Evolutionary conservation across 1,140 invertebrate genomes (phyloP).

Genomic region (Apis mellifera): Amel_HAv3.1 CM009940.2:8767501-8768000

Average conservation of each 20-base stretch:
- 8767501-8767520: too few relatives aligned
- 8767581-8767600: constrained; percentile 49
- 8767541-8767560: background rate
- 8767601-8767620: constrained; percentile 61
- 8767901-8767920: background rate
- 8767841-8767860: too few relatives aligned
- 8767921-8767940: background rate
- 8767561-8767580: background rate
- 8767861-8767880: too few relatives aligned
- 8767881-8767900: too few relatives aligned
- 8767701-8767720: constrained; percentile 18
- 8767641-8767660: constrained; percentile 32
- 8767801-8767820: too few relatives aligned
- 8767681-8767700: constrained; percentile 54
- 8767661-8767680: constrained; percentile 19
- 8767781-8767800: too few relatives aligned
- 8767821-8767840: too few relatives aligned
- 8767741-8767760: background rate
- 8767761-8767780: constrained; percentile 3
- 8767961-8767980: constrained; percentile 26
- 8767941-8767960: background rate
- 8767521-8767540: constrained; percentile 31
- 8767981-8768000: constrained; percentile 61
- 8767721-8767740: constrained; percentile 30
- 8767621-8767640: constrained; percentile 65